Percentiles rank a stretch among this genome's conserved stretches.
Conservation (phyloP, 2,113 vertebrate genomes). For the Pycnonotus jocosus region DNA sequence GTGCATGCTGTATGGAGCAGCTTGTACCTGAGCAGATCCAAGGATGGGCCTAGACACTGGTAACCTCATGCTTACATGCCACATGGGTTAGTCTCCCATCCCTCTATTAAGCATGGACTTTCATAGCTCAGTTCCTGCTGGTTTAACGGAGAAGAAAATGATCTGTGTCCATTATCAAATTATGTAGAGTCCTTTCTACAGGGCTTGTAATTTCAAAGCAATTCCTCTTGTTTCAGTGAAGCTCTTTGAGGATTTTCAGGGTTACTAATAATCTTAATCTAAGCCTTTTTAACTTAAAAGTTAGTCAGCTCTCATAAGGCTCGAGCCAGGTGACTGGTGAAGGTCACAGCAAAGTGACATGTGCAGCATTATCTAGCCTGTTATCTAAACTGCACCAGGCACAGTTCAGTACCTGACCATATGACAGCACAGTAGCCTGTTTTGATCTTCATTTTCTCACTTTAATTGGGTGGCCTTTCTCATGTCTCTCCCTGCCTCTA, state of each 20-base stretch:
- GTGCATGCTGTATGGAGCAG: background rate
- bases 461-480: constrained; percentile 40
- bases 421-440: background rate
- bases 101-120: background rate
- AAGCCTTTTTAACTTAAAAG: background rate
- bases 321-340: background rate
- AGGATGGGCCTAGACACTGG: background rate
- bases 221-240: background rate
- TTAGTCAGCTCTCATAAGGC: background rate
- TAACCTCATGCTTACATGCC: background rate
- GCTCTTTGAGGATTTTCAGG: background rate
- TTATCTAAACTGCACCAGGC: constrained; percentile 15
- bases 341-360: background rate
- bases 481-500: background rate
- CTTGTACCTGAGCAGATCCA: background rate
- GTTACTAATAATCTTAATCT: constrained; percentile 1
- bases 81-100: background rate
- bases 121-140: background rate
- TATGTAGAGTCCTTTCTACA: background rate
- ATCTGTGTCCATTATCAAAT: background rate
- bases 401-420: constrained; percentile 9
- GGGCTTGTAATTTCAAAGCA: background rate
- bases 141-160: background rate
- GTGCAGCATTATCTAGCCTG: background rate
- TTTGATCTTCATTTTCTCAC: constrained; percentile 35